Evolutionary conservation across 1,140 invertebrate species (phyloP).

Genomic region (Drosophila willistoni): DNA sequence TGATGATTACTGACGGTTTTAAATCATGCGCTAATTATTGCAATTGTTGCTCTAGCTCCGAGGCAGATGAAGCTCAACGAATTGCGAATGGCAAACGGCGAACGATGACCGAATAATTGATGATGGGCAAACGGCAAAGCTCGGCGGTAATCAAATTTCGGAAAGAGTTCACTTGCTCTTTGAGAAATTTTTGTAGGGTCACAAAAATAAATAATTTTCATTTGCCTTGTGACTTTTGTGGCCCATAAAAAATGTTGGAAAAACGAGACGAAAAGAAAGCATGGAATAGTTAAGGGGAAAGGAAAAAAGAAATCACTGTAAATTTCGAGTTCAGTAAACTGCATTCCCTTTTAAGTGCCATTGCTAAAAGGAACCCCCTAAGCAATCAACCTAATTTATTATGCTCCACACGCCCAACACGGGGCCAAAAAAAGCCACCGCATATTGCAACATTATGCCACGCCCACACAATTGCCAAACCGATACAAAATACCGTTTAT

Average conservation of each 20-base stretch:
- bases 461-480: slow-evolving; percentile 10
- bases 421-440: slow-evolving; percentile 4
- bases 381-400: slow-evolving; percentile 79
- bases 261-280: neutral
- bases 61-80: slow-evolving; percentile 32
- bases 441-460: slow-evolving; percentile 13
- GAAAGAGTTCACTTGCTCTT: slow-evolving; percentile 68
- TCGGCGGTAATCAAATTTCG: slow-evolving; percentile 64
- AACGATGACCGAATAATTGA: slow-evolving; percentile 62
- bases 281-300: neutral
- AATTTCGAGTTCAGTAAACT: slow-evolving; percentile 22
- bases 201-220: slow-evolving; percentile 50
- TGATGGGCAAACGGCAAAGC: slow-evolving; percentile 53
- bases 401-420: slow-evolving; percentile 28
- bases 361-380: slow-evolving; percentile 27
- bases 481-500: slow-evolving; percentile 41
- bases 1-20: slow-evolving; percentile 81
- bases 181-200: slow-evolving; percentile 41
- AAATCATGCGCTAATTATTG: slow-evolving; percentile 81
- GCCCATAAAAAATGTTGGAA: neutral
- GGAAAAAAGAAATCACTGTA: slow-evolving; percentile 20
- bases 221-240: slow-evolving; percentile 43
- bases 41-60: slow-evolving; percentile 63
- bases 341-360: slow-evolving; percentile 27
- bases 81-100: slow-evolving; percentile 28